Conservation (phyloP, 1,140 invertebrate species). For the Elymnias hypermnestra region DNA sequence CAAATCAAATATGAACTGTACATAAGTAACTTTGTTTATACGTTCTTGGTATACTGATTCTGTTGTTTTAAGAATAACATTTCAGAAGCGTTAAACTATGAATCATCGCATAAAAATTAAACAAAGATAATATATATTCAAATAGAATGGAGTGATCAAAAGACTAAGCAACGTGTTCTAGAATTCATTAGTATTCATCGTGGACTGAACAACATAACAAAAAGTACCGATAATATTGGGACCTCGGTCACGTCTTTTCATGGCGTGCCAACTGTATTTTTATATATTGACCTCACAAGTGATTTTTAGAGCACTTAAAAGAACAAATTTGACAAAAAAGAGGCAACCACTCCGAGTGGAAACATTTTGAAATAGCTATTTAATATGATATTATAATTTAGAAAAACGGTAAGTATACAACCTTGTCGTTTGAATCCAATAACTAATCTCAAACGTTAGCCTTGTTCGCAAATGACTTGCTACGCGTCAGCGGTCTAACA, state of each 20-base stretch:
- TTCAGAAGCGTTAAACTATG: no score
- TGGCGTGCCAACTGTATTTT: constrained; percentile 20
- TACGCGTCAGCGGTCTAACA: constrained; percentile 38
- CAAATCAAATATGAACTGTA: no score
- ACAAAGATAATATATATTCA: constrained; percentile 1
- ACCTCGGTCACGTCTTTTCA: constrained; percentile 23
- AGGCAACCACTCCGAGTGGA: no score
- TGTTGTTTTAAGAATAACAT: no score
- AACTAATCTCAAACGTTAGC: constrained; percentile 4
- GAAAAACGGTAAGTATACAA: no score
- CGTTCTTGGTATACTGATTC: no score
- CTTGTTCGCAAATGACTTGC: constrained; percentile 48
- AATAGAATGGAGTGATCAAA: constrained; percentile 1
- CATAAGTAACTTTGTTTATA: no score
- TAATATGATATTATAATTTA: no score
- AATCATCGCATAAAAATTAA: constrained; percentile 1
- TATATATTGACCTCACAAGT: neutral
- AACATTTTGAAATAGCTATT: no score
- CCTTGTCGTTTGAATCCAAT: neutral
- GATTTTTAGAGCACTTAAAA: no score
- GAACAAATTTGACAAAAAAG: no score
- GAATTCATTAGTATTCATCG: constrained; percentile 22
- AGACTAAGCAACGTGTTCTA: constrained; percentile 3
- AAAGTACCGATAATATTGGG: constrained; percentile 23
- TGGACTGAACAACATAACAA: constrained; percentile 22